Evolutionary conservation across 2,797 vertebrate genomes (phyloP).

Genomic region (Chrosomus eos): DNA sequence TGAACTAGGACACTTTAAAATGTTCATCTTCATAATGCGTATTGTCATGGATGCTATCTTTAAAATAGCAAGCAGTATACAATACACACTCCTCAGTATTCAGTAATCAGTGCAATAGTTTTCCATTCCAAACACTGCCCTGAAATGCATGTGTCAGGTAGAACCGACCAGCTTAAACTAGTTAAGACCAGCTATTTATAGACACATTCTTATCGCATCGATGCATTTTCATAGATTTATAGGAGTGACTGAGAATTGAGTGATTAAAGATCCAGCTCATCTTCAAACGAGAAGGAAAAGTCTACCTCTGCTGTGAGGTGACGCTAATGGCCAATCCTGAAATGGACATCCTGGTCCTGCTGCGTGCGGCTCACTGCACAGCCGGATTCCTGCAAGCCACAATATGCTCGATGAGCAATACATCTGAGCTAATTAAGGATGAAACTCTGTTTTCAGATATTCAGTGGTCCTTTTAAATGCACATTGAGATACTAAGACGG

Average conservation of each 20-base stretch:
- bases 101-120: not conserved
- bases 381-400: slow-evolving; percentile 35
- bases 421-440: slow-evolving; percentile 72
- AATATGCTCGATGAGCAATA: slow-evolving; percentile 21
- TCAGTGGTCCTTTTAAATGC: slow-evolving; percentile 57
- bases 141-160: slow-evolving; percentile 15
- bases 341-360: slow-evolving; percentile 43
- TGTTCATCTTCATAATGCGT: not conserved
- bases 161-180: not conserved
- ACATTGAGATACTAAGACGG: slow-evolving; percentile 58
- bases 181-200: slow-evolving; percentile 6
- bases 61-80: not conserved
- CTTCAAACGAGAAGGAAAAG: slow-evolving; percentile 15
- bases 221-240: slow-evolving; percentile 20
- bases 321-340: slow-evolving; percentile 29
- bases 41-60: not conserved
- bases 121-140: not conserved
- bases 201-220: slow-evolving; percentile 1
- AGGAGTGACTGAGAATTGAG: not conserved
- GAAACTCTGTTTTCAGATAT: slow-evolving; percentile 67
- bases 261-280: slow-evolving; percentile 9
- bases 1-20: not conserved
- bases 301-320: slow-evolving; percentile 26
- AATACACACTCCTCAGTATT: not conserved
- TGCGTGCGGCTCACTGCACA: slow-evolving; percentile 34